Percentiles rank a stretch among this genome's conserved stretches.
These are phyloP conservation scores for Taxidea taxus DNA, from an alignment of 2,113 vertebrate species.

Conservation along the genomic window DNA sequence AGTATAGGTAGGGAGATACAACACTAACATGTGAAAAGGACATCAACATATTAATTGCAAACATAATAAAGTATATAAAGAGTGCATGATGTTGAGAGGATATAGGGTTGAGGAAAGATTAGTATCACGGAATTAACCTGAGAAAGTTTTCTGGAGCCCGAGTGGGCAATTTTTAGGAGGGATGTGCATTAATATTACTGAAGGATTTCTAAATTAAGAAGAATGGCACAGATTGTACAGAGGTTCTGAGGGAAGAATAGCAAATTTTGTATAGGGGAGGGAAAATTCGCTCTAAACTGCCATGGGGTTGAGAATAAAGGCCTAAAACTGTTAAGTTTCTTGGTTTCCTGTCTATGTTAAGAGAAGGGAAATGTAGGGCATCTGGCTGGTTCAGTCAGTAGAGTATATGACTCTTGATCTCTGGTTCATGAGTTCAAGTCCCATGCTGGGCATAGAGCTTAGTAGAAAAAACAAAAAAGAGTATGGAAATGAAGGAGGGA, in stretches of 20 bases:
- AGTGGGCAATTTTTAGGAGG: background rate
- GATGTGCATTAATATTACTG: background rate
- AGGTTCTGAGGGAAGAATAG: background rate
- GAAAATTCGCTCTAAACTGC: background rate
- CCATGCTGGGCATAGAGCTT: background rate
- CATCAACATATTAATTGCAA: background rate
- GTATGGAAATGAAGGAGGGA: background rate
- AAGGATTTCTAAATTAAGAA: constrained; percentile 10
- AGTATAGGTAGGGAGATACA: background rate
- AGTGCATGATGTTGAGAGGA: background rate
- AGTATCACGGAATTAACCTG: background rate
- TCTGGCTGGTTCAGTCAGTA: background rate
- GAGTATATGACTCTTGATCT: background rate
- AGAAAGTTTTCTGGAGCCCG: background rate
- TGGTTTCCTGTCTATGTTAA: background rate
- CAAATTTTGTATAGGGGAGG: constrained; percentile 8
- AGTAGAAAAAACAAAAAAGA: background rate
- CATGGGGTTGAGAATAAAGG: background rate
- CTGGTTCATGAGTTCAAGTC: background rate
- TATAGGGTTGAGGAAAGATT: background rate
- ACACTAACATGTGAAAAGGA: background rate
- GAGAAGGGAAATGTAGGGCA: background rate
- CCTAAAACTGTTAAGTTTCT: constrained; percentile 3
- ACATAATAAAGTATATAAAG: background rate
- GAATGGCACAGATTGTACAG: background rate